phyloP scores from a whole-genome alignment of 2,888 invertebrate genomes.

The Drosophila cognata region DNA sequence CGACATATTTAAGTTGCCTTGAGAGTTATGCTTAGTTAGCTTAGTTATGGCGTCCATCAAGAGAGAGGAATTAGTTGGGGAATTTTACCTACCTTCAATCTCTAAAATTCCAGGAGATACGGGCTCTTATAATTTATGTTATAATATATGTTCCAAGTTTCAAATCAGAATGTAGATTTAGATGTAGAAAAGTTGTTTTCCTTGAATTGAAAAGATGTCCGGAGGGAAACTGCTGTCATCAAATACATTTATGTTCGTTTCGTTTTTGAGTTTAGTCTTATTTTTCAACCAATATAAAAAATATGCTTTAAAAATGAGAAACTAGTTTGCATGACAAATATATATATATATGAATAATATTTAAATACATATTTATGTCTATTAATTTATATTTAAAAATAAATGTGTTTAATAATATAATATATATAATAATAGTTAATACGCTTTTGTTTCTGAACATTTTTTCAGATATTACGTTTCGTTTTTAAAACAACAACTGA shows the following conservation, averaged over 20 bases:
- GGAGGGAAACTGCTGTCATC: not conserved
- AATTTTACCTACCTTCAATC: no score
- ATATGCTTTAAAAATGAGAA: no score
- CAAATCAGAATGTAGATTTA: no score
- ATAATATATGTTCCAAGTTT: no score
- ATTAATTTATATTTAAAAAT: not conserved
- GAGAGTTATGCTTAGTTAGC: no score
- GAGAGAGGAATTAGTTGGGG: no score
- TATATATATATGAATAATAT: not conserved
- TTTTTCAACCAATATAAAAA: not conserved
- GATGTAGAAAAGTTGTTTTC: not conserved
- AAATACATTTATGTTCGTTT: not conserved
- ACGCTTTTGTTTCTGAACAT: not conserved
- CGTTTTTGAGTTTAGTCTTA: not conserved
- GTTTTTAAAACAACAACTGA: conserved; percentile 89
- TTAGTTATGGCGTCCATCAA: no score
- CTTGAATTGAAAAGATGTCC: not conserved
- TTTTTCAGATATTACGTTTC: conserved; percentile 90
- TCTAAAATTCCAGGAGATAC: no score
- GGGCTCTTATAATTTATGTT: no score
- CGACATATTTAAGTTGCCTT: no score
- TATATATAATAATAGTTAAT: not conserved
- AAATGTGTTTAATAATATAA: no score
- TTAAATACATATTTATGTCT: no score
- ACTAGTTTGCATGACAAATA: not conserved